Evolutionary conservation across 2,113 vertebrate genomes (phyloP).

Genomic region (Thryonomys swinderianus): DNA sequence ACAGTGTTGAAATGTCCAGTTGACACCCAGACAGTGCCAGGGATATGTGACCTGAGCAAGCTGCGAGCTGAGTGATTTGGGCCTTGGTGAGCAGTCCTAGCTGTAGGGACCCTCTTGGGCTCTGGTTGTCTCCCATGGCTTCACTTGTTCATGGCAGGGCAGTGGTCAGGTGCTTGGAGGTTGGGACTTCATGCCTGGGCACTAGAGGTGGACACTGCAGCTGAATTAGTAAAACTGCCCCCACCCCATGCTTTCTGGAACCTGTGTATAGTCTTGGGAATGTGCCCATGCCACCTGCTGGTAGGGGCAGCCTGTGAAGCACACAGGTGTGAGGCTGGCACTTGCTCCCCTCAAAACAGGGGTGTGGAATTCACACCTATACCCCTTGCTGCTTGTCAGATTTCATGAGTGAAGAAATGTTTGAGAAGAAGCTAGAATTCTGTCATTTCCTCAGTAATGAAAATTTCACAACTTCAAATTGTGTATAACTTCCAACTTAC

Average conservation of each 20-base stretch:
- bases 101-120: neutral
- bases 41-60: neutral
- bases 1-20: neutral
- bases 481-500: neutral
- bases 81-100: neutral
- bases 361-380: neutral
- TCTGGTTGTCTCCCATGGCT: neutral
- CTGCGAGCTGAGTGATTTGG: neutral
- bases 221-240: neutral
- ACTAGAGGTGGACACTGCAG: neutral
- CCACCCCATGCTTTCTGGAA: neutral
- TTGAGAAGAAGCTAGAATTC: neutral
- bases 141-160: neutral
- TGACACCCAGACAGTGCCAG: neutral
- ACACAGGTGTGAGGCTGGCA: accelerated
- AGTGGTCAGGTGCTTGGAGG: neutral
- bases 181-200: neutral
- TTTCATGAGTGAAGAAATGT: neutral
- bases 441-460: neutral
- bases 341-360: neutral
- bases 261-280: neutral
- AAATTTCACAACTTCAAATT: neutral
- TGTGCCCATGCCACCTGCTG: neutral
- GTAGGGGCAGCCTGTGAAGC: neutral
- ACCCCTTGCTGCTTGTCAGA: neutral